phyloP scores from a whole-genome alignment of 2,888 invertebrate species.

The Oxyteleia sp. region DNA sequence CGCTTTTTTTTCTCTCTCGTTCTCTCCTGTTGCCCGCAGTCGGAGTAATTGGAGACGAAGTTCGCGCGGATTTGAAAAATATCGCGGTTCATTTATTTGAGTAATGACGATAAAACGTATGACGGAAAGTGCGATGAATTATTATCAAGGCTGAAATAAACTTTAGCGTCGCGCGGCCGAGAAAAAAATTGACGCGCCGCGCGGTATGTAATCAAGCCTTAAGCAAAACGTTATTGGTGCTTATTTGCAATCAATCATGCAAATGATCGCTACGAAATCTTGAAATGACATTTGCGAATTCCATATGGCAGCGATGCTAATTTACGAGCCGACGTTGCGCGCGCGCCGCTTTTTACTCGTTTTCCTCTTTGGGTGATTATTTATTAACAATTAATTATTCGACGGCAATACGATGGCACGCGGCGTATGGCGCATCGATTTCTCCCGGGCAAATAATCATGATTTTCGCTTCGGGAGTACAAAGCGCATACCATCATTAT shows the following conservation, averaged over 20 bases:
- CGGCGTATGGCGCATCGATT: slow-evolving; percentile 47
- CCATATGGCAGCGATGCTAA: slow-evolving; percentile 84
- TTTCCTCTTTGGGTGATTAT: slow-evolving; percentile 46
- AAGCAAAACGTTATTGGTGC: slow-evolving; percentile 59
- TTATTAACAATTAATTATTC: slow-evolving; percentile 72
- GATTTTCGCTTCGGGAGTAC: slow-evolving; percentile 43
- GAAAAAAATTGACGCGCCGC: slow-evolving; percentile 28
- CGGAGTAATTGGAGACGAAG: neutral
- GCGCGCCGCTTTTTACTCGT: slow-evolving; percentile 47
- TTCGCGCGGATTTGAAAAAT: neutral
- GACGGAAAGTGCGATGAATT: slow-evolving; percentile 41
- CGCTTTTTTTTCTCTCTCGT: too few species aligned
- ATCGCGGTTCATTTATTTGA: slow-evolving; percentile 3
- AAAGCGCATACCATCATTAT: slow-evolving; percentile 53
- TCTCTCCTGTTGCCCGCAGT: too few species aligned
- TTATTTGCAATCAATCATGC: slow-evolving; percentile 85
- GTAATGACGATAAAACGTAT: slow-evolving; percentile 35
- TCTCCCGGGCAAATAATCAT: slow-evolving; percentile 51
- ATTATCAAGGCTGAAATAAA: slow-evolving; percentile 46
- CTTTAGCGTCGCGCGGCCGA: slow-evolving; percentile 20
- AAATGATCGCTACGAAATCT: slow-evolving; percentile 84
- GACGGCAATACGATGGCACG: slow-evolving; percentile 28
- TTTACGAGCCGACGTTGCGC: slow-evolving; percentile 73
- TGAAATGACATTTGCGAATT: slow-evolving; percentile 82
- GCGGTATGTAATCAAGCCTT: slow-evolving; percentile 46